phyloP scores from a whole-genome alignment of 1,140 invertebrate species.

The Aricia agestis region DNA sequence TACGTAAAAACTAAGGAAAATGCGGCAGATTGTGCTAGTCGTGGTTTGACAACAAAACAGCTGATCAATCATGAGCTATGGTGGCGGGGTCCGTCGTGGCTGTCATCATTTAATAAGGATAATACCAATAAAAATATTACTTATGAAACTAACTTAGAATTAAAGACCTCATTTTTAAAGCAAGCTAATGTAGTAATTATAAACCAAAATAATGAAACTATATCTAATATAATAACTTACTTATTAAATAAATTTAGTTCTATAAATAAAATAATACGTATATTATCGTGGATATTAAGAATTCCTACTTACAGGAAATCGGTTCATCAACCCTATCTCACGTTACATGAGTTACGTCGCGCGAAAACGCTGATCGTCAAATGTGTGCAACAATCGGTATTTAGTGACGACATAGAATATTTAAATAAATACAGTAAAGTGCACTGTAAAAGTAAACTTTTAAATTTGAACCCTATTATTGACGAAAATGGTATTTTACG shows the following conservation, averaged over 20 bases:
- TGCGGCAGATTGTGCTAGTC: slow-evolving; percentile 18
- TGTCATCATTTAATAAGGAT: slow-evolving; percentile 13
- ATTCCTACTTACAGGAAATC: slow-evolving; percentile 18
- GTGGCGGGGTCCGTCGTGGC: slow-evolving; percentile 19
- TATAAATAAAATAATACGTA: slow-evolving; percentile 22
- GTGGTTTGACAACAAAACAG: slow-evolving; percentile 16
- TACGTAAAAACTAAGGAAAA: slow-evolving; percentile 20
- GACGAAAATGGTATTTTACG: slow-evolving; percentile 34
- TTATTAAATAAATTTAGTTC: slow-evolving; percentile 19
- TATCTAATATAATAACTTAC: slow-evolving; percentile 16
- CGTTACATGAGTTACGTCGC: slow-evolving; percentile 30
- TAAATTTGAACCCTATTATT: slow-evolving; percentile 31
- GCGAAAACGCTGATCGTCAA: slow-evolving; percentile 33
- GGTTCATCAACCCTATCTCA: slow-evolving; percentile 31
- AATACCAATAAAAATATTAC: slow-evolving; percentile 4
- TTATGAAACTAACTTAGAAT: slow-evolving; percentile 16
- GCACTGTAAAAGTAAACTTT: slow-evolving; percentile 30
- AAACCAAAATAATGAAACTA: slow-evolving; percentile 6
- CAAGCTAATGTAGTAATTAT: slow-evolving; percentile 20
- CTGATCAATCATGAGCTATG: slow-evolving; percentile 13
- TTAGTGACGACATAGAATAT: slow-evolving; percentile 22
- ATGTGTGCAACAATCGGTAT: slow-evolving; percentile 27
- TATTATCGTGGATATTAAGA: slow-evolving; percentile 27
- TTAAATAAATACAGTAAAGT: slow-evolving; percentile 26
- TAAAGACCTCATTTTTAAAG: slow-evolving; percentile 16